Evolutionary conservation across 2,113 vertebrate species (phyloP).

Genomic region (Epinephelus moara): DNA sequence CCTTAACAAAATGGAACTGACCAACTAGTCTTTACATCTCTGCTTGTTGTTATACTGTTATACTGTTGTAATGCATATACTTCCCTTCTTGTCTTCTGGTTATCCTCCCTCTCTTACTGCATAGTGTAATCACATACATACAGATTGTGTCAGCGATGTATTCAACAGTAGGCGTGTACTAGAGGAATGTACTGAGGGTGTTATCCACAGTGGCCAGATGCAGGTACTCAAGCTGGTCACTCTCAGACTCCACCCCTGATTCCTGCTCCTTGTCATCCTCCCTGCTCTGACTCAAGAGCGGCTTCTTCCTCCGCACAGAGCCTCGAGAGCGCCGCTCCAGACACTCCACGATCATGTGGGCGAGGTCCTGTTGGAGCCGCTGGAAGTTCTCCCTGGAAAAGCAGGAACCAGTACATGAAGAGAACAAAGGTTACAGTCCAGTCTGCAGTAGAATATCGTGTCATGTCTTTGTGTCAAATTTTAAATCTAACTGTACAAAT

Average conservation of each 20-base stretch:
- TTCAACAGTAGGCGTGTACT: conserved; percentile 31
- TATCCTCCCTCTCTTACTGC: neutral
- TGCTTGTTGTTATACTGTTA: neutral
- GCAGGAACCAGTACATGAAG: neutral
- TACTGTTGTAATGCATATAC: too few relatives aligned
- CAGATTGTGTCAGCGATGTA: neutral
- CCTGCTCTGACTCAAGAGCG: conserved; percentile 32
- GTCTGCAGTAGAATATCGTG: neutral
- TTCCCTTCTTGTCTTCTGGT: neutral
- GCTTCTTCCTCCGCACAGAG: conserved; percentile 70
- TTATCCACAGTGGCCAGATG: conserved; percentile 88
- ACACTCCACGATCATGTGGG: conserved; percentile 89
- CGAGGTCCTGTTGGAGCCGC: conserved; percentile 91
- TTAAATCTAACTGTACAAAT: too few relatives aligned
- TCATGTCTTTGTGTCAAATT: neutral
- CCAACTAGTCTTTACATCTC: neutral
- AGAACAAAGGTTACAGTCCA: too few relatives aligned
- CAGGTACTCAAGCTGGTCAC: conserved; percentile 89
- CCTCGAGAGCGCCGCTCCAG: conserved; percentile 85
- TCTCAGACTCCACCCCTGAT: conserved; percentile 46
- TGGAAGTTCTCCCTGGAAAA: conserved; percentile 92
- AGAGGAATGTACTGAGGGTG: conserved; percentile 88
- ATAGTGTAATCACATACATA: neutral
- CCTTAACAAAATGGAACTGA: neutral
- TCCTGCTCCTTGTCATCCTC: conserved; percentile 30